phyloP scores from a whole-genome alignment of 2,113 vertebrate species.

The Neodontobutis hainanensis region DNA sequence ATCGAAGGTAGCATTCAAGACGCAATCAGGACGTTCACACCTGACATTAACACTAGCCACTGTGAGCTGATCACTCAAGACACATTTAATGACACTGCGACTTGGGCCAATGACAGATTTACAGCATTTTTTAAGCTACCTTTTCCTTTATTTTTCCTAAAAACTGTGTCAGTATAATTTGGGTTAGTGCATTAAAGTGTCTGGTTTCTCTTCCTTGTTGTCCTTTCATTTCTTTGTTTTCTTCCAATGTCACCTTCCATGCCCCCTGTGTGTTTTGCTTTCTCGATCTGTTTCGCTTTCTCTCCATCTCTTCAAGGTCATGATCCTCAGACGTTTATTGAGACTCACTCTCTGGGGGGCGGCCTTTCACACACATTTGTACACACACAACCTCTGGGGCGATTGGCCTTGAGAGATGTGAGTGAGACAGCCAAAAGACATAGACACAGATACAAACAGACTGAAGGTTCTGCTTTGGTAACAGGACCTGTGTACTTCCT shows the following conservation, averaged over 20 bases:
- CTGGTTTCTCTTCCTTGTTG: neutral
- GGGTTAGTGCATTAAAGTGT: too few relatives aligned
- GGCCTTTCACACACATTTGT: constrained; percentile 13
- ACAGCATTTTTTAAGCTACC: too few relatives aligned
- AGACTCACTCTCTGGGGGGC: constrained; percentile 44
- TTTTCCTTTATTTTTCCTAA: too few relatives aligned
- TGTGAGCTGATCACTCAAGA: too few relatives aligned
- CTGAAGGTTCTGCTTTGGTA: constrained; percentile 14
- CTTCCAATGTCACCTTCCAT: constrained; percentile 42
- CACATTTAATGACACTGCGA: too few relatives aligned
- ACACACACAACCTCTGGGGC: constrained; percentile 14
- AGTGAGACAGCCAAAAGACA: constrained; percentile 18
- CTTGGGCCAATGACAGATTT: too few relatives aligned
- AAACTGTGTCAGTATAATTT: too few relatives aligned
- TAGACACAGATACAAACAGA: constrained; percentile 7
- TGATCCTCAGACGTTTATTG: constrained; percentile 53
- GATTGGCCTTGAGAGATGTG: constrained; percentile 26
- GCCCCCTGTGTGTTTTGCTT: constrained; percentile 44
- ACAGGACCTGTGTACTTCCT: constrained; percentile 30
- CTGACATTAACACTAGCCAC: too few relatives aligned
- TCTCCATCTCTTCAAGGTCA: constrained; percentile 64
- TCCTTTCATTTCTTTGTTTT: constrained; percentile 26
- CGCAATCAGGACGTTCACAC: too few relatives aligned
- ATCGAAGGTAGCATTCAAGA: too few relatives aligned
- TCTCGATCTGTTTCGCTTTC: constrained; percentile 44